Evolutionary conservation across 1,140 invertebrate genomes (phyloP).

Genomic region (Habropoda laboriosa): DNA sequence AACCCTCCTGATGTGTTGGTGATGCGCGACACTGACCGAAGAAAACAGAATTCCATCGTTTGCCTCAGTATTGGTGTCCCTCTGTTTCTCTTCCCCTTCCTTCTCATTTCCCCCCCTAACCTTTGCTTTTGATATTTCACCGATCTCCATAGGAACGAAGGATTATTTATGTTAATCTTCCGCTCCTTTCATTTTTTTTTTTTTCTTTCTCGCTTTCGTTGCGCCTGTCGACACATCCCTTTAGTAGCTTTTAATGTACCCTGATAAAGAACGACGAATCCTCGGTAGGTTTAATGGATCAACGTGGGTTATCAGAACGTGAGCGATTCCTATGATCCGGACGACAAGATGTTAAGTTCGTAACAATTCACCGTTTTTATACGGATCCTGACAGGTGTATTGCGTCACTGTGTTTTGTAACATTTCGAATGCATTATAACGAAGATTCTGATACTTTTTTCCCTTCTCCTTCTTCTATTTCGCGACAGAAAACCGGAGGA

Average conservation of each 20-base stretch:
- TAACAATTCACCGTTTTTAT: not conserved
- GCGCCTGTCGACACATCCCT: too few relatives aligned
- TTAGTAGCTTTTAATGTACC: constrained; percentile 68
- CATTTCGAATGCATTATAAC: not conserved
- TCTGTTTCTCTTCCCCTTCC: not conserved
- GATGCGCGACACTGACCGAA: not conserved
- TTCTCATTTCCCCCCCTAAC: not conserved
- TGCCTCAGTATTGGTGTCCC: not conserved
- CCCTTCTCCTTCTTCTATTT: not conserved
- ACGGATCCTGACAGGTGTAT: constrained; percentile 3
- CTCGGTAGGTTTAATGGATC: constrained; percentile 51
- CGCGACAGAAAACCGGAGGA: not conserved
- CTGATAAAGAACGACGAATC: constrained; percentile 36
- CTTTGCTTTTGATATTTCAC: constrained; percentile 37
- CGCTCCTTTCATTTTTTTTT: not conserved
- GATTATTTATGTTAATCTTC: constrained; percentile 60
- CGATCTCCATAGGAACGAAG: constrained; percentile 27
- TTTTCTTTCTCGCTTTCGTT: not conserved
- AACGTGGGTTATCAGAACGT: not conserved
- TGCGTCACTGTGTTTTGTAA: constrained; percentile 12
- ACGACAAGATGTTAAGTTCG: not conserved
- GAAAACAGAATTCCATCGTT: constrained; percentile 12
- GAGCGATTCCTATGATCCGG: not conserved
- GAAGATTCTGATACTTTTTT: not conserved
- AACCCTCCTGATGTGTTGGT: constrained; percentile 21